Evolutionary conservation across 2,888 invertebrate genomes (phyloP).

Genomic region (Sussaba pulchella): DNA sequence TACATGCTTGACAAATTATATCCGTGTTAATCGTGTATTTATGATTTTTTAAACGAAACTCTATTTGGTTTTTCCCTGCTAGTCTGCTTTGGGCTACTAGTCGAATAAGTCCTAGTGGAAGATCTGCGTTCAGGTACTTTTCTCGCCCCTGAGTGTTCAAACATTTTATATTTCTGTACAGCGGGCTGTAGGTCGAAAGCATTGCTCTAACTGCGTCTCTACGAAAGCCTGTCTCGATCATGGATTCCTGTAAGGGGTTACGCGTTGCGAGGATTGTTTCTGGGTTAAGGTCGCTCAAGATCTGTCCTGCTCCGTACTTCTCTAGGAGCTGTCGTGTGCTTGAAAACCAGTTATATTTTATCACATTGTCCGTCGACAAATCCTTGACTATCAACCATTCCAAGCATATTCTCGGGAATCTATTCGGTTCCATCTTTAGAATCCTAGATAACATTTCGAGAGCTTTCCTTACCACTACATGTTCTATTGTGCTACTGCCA

Average conservation of each 20-base stretch:
- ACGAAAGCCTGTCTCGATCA: background rate
- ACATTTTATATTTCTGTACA: background rate
- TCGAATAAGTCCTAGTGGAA: background rate
- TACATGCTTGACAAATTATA: background rate
- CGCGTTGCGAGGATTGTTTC: background rate
- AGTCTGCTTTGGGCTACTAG: too few relatives aligned
- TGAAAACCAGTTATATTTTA: conserved; percentile 19
- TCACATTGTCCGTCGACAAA: background rate
- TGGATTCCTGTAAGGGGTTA: background rate
- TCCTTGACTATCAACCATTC: conserved; percentile 4
- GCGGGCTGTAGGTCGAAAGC: background rate
- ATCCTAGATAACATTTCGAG: conserved; percentile 7
- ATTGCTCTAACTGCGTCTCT: conserved; percentile 10
- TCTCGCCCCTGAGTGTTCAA: background rate
- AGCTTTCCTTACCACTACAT: conserved; percentile 1
- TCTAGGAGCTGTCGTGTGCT: background rate
- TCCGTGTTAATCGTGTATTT: background rate
- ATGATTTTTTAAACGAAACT: background rate
- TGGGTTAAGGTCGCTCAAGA: background rate
- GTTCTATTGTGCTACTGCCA: background rate
- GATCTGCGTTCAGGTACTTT: background rate
- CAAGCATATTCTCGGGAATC: conserved; percentile 9
- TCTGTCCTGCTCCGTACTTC: too few relatives aligned
- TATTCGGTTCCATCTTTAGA: conserved; percentile 7
- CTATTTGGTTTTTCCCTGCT: background rate